Conservation (phyloP, 2,888 invertebrate genomes). For the Hyposoter didymator region DNA sequence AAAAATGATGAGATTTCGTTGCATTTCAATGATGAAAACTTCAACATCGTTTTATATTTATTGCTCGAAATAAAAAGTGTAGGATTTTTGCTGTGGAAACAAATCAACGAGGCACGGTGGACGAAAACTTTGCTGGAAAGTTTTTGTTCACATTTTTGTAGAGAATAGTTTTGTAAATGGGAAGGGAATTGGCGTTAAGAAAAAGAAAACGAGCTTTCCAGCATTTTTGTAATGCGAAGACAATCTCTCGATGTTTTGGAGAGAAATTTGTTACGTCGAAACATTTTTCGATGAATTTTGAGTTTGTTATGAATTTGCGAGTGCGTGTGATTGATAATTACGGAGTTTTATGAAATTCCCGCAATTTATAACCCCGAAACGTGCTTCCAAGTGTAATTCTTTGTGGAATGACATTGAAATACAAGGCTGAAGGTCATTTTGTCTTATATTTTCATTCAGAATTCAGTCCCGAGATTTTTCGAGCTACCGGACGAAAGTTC, state of each 20-base stretch:
- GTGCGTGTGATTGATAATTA: background rate
- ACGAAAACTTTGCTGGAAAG: too few species aligned
- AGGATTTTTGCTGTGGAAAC: too few species aligned
- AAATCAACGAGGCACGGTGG: too few species aligned
- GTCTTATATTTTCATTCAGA: background rate
- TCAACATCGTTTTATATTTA: too few species aligned
- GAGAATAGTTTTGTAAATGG: background rate
- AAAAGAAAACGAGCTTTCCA: background rate
- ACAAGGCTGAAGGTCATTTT: background rate
- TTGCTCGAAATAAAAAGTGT: too few species aligned
- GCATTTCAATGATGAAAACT: too few species aligned
- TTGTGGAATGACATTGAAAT: background rate
- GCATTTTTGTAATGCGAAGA: background rate
- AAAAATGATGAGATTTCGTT: too few species aligned
- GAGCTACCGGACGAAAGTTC: background rate
- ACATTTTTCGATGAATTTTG: background rate
- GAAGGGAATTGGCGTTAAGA: background rate
- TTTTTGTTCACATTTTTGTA: background rate
- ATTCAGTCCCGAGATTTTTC: background rate
- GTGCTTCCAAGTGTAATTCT: conserved; percentile 11
- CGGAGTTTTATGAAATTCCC: background rate
- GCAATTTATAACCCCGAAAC: background rate
- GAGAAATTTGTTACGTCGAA: background rate
- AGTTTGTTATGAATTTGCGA: background rate
- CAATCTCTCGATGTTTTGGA: background rate